phyloP scores from a whole-genome alignment of 2,797 vertebrate species.

The Allenopithecus nigroviridis region DNA sequence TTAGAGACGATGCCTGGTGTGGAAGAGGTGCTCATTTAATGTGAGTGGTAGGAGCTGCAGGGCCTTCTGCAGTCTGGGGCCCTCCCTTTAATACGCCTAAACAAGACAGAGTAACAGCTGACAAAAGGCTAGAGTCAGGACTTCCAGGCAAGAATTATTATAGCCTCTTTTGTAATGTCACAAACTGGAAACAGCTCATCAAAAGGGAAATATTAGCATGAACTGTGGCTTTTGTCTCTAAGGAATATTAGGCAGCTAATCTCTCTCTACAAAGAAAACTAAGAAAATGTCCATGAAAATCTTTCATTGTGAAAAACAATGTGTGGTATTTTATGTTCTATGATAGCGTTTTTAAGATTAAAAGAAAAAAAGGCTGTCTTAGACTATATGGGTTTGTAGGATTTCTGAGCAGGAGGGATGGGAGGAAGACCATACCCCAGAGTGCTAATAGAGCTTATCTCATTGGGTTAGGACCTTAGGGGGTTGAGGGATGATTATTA shows the following conservation, averaged over 20 bases:
- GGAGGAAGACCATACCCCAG: neutral
- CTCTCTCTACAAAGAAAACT: neutral
- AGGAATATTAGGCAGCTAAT: neutral
- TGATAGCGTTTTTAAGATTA: neutral
- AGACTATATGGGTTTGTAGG: neutral
- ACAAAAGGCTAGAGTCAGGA: neutral
- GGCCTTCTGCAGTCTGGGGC: neutral
- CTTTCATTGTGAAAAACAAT: neutral
- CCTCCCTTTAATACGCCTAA: neutral
- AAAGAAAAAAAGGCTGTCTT: neutral
- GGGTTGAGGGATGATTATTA: neutral
- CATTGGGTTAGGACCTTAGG: neutral
- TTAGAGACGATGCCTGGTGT: neutral
- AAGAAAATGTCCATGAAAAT: neutral
- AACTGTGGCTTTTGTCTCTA: neutral
- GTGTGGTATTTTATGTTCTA: neutral
- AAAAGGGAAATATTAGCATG: neutral
- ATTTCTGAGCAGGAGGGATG: neutral
- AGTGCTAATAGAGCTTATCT: neutral
- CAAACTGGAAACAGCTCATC: neutral
- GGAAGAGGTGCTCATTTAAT: neutral
- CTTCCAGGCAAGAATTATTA: neutral
- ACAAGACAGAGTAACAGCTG: neutral
- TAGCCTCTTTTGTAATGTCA: neutral
- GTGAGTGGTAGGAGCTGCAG: neutral